Conservation (phyloP, 2,797 vertebrate species). For the Poecilia picta region DNA sequence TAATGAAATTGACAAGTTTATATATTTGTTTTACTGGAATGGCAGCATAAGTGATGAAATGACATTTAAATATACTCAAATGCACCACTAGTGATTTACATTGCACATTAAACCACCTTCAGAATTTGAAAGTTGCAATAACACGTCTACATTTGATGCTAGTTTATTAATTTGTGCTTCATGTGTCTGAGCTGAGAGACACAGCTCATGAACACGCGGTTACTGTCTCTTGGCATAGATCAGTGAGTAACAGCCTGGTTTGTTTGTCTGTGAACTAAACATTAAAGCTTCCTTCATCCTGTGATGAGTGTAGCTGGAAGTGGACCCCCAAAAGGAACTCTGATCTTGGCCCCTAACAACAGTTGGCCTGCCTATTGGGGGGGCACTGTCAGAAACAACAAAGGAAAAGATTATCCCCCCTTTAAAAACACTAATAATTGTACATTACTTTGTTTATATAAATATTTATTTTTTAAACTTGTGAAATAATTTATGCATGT, state of each 20-base stretch:
- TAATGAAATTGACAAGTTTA: neutral
- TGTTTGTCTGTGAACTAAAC: neutral
- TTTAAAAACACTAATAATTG: neutral
- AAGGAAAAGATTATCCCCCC: neutral
- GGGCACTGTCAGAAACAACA: neutral
- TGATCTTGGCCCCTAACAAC: neutral
- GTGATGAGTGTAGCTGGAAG: neutral
- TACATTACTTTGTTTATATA: neutral
- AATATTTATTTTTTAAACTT: neutral
- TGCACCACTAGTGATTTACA: neutral
- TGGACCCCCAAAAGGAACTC: neutral
- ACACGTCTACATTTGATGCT: neutral
- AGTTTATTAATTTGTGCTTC: neutral
- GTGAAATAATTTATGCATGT: neutral
- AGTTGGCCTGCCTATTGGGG: neutral
- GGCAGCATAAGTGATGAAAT: neutral
- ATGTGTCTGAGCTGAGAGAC: neutral
- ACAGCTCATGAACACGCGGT: neutral
- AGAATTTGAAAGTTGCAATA: neutral
- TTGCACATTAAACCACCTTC: neutral
- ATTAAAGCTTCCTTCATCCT: neutral
- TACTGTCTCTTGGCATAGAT: neutral
- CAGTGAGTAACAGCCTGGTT: neutral
- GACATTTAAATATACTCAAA: neutral
- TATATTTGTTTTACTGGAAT: neutral